A percentile compares a stretch with the other conserved stretches of the same genome.
phyloP scores from a whole-genome alignment of 2,797 vertebrate species.

The Malurus splendens region DNA sequence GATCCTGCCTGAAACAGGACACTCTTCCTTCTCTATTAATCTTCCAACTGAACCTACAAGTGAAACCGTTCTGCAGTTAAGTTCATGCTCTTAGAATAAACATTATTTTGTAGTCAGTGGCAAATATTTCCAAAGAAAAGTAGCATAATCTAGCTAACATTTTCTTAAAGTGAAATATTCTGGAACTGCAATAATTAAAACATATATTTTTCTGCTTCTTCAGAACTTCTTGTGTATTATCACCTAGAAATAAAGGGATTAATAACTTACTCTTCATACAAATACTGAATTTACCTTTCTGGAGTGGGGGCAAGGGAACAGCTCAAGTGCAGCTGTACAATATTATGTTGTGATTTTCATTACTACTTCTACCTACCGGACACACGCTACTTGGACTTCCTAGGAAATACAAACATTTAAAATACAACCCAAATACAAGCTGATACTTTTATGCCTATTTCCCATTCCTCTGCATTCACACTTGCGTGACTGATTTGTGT shows the following conservation, averaged over 20 bases:
- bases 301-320: not conserved
- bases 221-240: conserved; percentile 3
- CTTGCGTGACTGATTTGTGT: conserved; percentile 46
- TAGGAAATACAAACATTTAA: not conserved
- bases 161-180: conserved; percentile 49
- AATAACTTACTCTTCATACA: not conserved
- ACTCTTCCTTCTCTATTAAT: not conserved
- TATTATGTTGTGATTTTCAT: not conserved
- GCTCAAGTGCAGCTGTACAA: not conserved
- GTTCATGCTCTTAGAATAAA: not conserved
- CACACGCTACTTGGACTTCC: not conserved
- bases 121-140: conserved; percentile 27
- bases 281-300: not conserved
- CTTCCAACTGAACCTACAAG: not conserved
- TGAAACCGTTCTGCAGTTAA: not conserved
- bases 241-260: not conserved
- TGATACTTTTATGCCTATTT: conserved; percentile 33
- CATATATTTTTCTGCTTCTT: not conserved
- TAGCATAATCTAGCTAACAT: conserved; percentile 2
- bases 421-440: not conserved
- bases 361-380: not conserved
- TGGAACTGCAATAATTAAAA: not conserved
- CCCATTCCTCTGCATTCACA: conserved; percentile 24
- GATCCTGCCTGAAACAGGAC: not conserved
- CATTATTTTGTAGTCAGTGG: not conserved